Base-by-base conservation (phyloP, 2,797 vertebrate genomes). In the Staurois parvus region DNA sequence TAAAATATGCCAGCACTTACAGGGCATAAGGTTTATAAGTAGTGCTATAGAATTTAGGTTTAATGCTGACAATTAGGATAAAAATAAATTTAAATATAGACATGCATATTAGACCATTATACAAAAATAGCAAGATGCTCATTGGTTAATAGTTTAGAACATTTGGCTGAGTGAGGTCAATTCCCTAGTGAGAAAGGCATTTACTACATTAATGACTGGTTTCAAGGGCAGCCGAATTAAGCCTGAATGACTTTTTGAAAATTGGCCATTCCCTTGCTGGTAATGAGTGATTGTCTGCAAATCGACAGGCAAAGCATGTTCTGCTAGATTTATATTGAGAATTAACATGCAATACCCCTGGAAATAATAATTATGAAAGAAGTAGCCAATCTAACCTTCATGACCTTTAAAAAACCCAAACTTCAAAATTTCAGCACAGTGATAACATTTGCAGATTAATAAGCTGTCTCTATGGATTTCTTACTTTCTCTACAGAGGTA, bases 151-250 rank as follows among this genome's bases (percentile, higher is more conserved):
- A 84, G 76, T 52, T 74, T 59, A 59, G 52, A 59, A 59, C 52
- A 74, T 62, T 79, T 85, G 56, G 69, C 37, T 79, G 52, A 85
- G 77, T 85, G 56, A 79, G 84, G 84, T 79, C 76, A 85, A 79
- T 79, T 73, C 69, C 69, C 70, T 59, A 62, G 82, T 62, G 82
- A 77, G 30, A 76, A 84, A 84, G 75, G 32, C 75, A 84, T 84
- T 78, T 84, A 78, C 74, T 79, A 85, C 32, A 79, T 79, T 85
- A 85, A 85, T 85, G 76, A 79, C 69, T 32, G 56, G 72, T 85
- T 85, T 79, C 84, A 79, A 85, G 84, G 84, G 59, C 84, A 85
- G 70, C 21, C 66, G 84, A 85, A 85, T 85, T 85, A 85, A 85
- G 84, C 70, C 84, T 85, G 84, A 85, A 84, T 84, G 66, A 69